These are phyloP conservation scores for Rhea pennata DNA, from an alignment of 2,113 vertebrate genomes.

Conservation along the genomic window DNA sequence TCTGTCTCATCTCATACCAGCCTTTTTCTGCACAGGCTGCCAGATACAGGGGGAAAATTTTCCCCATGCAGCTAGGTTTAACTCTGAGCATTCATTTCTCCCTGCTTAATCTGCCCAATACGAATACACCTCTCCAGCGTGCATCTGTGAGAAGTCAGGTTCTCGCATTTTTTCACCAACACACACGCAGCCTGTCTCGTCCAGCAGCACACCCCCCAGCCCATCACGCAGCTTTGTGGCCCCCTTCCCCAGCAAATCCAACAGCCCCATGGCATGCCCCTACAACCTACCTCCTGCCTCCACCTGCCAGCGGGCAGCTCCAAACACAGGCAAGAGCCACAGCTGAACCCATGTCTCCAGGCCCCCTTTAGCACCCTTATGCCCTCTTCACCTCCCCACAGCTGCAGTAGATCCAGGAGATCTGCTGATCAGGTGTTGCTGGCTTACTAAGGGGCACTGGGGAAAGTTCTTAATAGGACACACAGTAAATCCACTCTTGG, in stretches of 20 bases:
- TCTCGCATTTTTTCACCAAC: not conserved
- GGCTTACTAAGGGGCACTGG: constrained; percentile 27
- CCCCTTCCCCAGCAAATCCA: not conserved
- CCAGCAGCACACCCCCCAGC: not conserved
- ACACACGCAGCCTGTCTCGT: not conserved
- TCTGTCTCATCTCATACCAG: not conserved
- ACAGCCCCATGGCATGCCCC: not conserved
- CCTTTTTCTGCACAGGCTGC: too few species aligned
- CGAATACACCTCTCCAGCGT: not conserved
- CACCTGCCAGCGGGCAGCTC: not conserved
- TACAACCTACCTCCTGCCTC: not conserved
- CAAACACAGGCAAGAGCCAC: not conserved
- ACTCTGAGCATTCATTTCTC: not conserved
- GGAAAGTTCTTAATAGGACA: constrained; percentile 57
- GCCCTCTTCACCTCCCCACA: constrained; percentile 4
- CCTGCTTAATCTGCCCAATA: not conserved
- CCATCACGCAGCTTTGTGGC: not conserved
- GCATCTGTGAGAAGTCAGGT: not conserved
- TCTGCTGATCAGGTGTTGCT: constrained; percentile 62
- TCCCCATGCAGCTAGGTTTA: not conserved
- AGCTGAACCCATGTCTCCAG: not conserved
- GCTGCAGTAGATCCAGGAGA: constrained; percentile 58
- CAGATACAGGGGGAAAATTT: not conserved
- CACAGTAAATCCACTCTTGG: constrained; percentile 7
- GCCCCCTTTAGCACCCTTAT: not conserved